Percentiles rank a stretch among this genome's conserved stretches.
Evolutionary conservation across 2,888 invertebrate genomes (phyloP).

Genomic region (Nomada ruficornis): DNA sequence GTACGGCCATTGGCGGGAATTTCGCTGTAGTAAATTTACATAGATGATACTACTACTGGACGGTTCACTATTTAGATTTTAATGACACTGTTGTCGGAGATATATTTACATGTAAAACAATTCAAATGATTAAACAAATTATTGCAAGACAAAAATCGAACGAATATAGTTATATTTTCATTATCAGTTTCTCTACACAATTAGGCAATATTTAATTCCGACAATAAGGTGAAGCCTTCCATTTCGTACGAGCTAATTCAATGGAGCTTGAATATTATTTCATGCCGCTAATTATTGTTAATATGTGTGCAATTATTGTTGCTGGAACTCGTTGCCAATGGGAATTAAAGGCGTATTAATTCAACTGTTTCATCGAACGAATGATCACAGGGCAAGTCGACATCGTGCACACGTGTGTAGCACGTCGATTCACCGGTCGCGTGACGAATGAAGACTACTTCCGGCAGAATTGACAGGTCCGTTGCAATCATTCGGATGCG

Average conservation of each 20-base stretch:
- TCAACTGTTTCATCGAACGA: conserved; percentile 22
- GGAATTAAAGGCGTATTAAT: conserved; percentile 30
- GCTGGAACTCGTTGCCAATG: background rate
- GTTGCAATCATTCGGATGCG: conserved; percentile 35
- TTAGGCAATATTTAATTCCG: background rate
- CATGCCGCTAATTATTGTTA: conserved; percentile 5
- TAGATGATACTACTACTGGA: conserved; percentile 9
- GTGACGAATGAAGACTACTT: conserved; percentile 57
- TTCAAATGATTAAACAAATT: too few relatives aligned
- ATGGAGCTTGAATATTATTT: background rate
- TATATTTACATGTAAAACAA: conserved; percentile 1
- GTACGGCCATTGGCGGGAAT: background rate
- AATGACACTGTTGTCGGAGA: conserved; percentile 3
- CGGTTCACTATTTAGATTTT: background rate
- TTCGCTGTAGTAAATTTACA: conserved; percentile 17
- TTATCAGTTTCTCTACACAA: background rate
- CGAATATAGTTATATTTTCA: too few relatives aligned
- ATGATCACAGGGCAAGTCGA: conserved; percentile 38
- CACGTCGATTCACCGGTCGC: conserved; percentile 40
- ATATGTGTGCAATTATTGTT: conserved; percentile 6
- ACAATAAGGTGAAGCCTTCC: background rate
- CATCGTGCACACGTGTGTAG: conserved; percentile 21
- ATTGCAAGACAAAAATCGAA: too few relatives aligned
- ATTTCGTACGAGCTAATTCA: background rate
- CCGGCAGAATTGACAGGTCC: conserved; percentile 52